These are phyloP conservation scores for Actinostola sp. DNA, from an alignment of 92 coral and sea anemone genomes.

Conservation along the genomic window DNA sequence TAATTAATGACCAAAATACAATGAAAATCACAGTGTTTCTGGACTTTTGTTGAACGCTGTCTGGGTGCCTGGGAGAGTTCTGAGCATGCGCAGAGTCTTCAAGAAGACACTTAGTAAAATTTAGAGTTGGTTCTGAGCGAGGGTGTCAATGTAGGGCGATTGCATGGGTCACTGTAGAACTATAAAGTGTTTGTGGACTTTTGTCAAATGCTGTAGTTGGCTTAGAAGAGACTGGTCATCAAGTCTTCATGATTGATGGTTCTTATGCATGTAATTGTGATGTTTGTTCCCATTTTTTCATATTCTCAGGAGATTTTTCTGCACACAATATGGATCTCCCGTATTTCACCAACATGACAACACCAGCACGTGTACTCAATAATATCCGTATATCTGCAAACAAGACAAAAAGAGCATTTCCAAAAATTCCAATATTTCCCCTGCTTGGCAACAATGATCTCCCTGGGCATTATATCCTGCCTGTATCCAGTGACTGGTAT, in stretches of 20 bases:
- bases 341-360: constrained; percentile 48
- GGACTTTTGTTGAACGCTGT: too few species aligned
- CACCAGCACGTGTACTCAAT: constrained; percentile 52
- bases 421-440: constrained; percentile 83
- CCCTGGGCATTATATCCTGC: constrained; percentile 87
- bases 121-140: not conserved
- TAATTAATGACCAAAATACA: too few species aligned
- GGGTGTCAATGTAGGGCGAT: too few species aligned
- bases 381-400: constrained; percentile 53
- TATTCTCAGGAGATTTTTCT: constrained; percentile 75
- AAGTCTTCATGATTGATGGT: not conserved
- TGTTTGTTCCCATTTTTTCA: not conserved
- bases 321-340: constrained; percentile 59
- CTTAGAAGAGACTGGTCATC: too few species aligned
- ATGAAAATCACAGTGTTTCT: too few species aligned
- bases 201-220: too few species aligned
- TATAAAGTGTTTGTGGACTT: too few species aligned
- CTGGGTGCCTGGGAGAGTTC: too few species aligned
- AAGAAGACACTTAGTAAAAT: not conserved
- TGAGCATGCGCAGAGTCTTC: too few species aligned
- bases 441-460: constrained; percentile 91
- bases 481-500: constrained; percentile 74
- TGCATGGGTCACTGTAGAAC: too few species aligned
- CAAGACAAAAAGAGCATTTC: constrained; percentile 49
- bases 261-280: not conserved